Evolutionary conservation across 2,113 vertebrate genomes (phyloP).

Genomic region (Turnix velox): DNA sequence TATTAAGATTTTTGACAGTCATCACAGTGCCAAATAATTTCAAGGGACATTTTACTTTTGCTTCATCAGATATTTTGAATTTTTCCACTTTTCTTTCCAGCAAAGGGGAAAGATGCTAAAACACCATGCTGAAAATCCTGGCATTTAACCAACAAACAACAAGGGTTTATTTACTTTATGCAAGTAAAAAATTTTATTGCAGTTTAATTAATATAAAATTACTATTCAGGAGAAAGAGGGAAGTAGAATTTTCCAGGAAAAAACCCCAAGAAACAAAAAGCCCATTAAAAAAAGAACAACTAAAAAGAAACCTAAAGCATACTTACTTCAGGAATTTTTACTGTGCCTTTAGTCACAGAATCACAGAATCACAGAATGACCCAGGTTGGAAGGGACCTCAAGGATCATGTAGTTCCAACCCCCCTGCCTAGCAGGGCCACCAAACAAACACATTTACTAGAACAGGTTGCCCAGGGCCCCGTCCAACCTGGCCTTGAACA

Average conservation of each 20-base stretch:
- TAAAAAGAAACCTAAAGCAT: fast-evolving
- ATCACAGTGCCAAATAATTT: background rate
- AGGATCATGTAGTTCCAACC: no score
- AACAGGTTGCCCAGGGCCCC: no score
- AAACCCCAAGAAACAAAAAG: background rate
- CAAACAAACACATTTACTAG: no score
- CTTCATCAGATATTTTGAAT: background rate
- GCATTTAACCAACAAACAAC: background rate
- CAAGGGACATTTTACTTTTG: background rate
- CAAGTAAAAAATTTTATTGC: background rate
- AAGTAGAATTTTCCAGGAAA: background rate
- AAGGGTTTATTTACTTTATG: background rate
- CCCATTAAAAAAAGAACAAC: no score
- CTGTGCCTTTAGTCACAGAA: background rate
- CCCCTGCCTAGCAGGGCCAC: no score
- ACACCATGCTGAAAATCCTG: background rate
- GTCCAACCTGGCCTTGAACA: no score
- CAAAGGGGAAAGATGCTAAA: no score
- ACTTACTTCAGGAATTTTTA: background rate
- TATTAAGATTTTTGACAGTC: background rate
- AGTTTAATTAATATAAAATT: background rate
- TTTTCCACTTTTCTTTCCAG: background rate
- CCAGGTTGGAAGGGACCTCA: no score
- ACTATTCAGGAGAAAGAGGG: background rate
- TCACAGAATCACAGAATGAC: no score